A percentile compares a stretch with the other conserved stretches of the same genome.
These are phyloP conservation scores for Cladorhizidae sp. DNA, from an alignment of 37 sponge, comb jelly and placozoan species.

Conservation along the genomic window DNA sequence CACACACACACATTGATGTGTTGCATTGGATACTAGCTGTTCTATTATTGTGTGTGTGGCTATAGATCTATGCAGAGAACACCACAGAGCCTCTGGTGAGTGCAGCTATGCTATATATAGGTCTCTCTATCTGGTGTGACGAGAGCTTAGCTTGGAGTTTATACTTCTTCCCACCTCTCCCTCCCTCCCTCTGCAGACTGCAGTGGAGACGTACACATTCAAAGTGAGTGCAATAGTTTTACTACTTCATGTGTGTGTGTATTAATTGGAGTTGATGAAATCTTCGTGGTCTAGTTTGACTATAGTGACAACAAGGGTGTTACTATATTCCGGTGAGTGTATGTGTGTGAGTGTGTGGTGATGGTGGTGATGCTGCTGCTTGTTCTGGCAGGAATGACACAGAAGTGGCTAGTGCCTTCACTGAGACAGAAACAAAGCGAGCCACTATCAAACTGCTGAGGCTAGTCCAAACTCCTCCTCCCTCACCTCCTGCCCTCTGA, in stretches of 20 bases:
- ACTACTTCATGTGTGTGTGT: slow-evolving; percentile 40
- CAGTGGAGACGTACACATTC: slow-evolving; percentile 46
- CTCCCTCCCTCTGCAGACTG: slow-evolving; percentile 20
- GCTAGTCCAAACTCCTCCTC: slow-evolving; percentile 1
- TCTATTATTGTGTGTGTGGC: too few species aligned
- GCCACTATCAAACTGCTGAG: slow-evolving; percentile 86
- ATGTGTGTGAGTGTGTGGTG: background rate
- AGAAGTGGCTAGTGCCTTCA: slow-evolving; percentile 63
- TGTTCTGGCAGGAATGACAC: slow-evolving; percentile 49
- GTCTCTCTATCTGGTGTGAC: too few species aligned
- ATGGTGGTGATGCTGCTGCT: background rate
- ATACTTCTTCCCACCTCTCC: background rate
- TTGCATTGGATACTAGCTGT: too few species aligned
- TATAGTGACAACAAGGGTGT: slow-evolving; percentile 38
- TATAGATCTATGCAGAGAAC: slow-evolving; percentile 58
- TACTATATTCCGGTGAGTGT: slow-evolving; percentile 41
- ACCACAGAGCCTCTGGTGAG: slow-evolving; percentile 53
- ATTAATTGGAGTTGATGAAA: background rate
- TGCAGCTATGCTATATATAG: background rate
- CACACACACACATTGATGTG: background rate
- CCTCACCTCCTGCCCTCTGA: background rate
- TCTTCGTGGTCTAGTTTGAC: slow-evolving; percentile 28
- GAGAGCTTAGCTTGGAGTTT: background rate
- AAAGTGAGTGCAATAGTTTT: slow-evolving; percentile 10
- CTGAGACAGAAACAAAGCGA: slow-evolving; percentile 72